Base-by-base conservation (phyloP, 2,113 vertebrate species). In the Grammomys surdaster region DNA sequence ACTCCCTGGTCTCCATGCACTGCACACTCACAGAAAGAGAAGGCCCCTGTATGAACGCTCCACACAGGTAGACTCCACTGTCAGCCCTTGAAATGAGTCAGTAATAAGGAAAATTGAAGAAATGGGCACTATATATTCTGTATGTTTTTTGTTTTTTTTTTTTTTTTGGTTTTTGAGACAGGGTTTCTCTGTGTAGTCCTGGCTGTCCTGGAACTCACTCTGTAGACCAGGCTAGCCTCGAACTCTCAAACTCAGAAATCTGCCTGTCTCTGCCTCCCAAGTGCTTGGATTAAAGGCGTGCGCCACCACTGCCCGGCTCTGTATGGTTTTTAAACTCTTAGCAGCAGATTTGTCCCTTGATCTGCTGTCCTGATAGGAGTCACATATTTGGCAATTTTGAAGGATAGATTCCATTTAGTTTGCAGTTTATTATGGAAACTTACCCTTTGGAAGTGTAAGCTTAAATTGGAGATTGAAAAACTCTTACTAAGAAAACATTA, bases 51-150 rank as follows among this genome's bases (percentile, higher is more conserved):
- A 3, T 3, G 48, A 46, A 36, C 36, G 3, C 26, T 72, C 86
- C 1, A 24, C 81, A n/a, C 48, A 56, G 20, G 2, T 46, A 7
- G 82, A 69, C 75, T 87, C 89, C 46, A 17, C 76, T 36, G 65
- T 40, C 33, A 93, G 36, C 80, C 43, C 80, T 73, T 58, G 58
- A 70, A 17, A 54, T 76, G 36, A 91, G 36, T 54, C 5, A 9
- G 33, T 24, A 81, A 54, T 46, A 54, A 78, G 26, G 67, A 33
- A 56, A 63, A 84, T 2, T 36, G 46, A 46, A 65, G 11, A 88
- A 33, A 7, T 1, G 1, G n/a, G 40, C 36, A 9, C 58, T 28
- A 1, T 8, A 14, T 31, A 3, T 40, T 78, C 46, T 73, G 0
- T 14, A 14, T 43, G 33, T 1, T 46, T 88, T 90, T 46, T 67